These are phyloP conservation scores for Chloropsis hardwickii DNA, from an alignment of 2,113 vertebrate species.

Conservation along the genomic window DNA sequence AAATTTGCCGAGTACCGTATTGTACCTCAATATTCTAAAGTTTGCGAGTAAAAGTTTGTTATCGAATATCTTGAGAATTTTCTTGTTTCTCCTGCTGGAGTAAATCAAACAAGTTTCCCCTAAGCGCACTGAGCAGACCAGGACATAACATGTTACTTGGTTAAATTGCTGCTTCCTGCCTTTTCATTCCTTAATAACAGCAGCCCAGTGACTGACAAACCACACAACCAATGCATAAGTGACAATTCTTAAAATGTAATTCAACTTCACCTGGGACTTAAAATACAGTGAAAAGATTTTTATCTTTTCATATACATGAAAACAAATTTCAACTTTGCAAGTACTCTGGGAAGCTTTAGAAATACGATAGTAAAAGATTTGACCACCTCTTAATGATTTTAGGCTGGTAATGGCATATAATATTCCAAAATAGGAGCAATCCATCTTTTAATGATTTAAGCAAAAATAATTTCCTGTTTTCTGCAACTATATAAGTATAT, in stretches of 20 bases:
- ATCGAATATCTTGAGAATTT: background rate
- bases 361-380: background rate
- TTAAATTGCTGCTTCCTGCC: background rate
- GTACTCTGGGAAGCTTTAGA: background rate
- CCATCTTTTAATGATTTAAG: background rate
- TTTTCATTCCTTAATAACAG: background rate
- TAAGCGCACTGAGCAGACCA: rapidly evolving
- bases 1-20: rapidly evolving
- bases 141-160: background rate
- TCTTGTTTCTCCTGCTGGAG: background rate
- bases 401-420: background rate
- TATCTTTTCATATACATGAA: background rate
- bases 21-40: background rate
- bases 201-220: background rate
- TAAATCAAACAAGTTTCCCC: background rate
- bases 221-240: background rate
- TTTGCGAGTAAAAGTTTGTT: background rate
- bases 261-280: background rate
- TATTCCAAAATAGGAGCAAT: background rate
- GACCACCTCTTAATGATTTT: background rate
- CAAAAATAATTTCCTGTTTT: background rate
- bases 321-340: background rate
- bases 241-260: background rate
- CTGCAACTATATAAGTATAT: background rate
- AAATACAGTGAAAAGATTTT: background rate